Evolutionary conservation across 1,140 invertebrate genomes (phyloP).

Genomic region (Batillaria attramentaria): DNA sequence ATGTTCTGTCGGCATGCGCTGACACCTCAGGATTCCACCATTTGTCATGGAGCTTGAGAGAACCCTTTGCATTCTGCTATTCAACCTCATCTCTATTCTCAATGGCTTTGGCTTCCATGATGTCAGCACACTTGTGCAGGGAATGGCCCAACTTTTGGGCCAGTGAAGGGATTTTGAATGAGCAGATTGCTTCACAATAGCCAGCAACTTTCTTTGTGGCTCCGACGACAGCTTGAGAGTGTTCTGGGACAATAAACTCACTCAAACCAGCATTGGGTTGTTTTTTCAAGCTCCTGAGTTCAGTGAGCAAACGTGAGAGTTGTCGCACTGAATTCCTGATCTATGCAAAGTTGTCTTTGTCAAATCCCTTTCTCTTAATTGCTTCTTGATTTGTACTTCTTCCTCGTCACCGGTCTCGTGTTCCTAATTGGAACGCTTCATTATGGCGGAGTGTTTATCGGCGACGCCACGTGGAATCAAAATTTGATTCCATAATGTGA

Average conservation of each 20-base stretch:
- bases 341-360: slow-evolving; percentile 20
- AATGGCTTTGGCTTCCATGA: slow-evolving; percentile 20
- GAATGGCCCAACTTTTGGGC: background rate
- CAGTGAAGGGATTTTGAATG: background rate
- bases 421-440: no score
- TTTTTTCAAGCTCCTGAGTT: background rate
- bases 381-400: background rate
- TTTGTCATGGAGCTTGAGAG: background rate
- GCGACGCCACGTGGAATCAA: no score
- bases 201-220: background rate
- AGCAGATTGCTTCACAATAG: background rate
- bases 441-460: no score
- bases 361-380: slow-evolving; percentile 20
- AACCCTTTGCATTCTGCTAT: background rate
- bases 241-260: slow-evolving; percentile 11
- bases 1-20: slow-evolving; percentile 7
- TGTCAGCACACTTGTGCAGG: background rate
- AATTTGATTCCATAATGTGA: no score
- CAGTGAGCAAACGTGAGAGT: slow-evolving; percentile 15
- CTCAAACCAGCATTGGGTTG: slow-evolving; percentile 1
- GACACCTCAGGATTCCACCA: slow-evolving; percentile 28
- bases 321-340: slow-evolving; percentile 27
- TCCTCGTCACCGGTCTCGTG: no score
- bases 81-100: background rate
- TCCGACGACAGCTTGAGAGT: background rate